Percentiles rank a stretch among this genome's conserved stretches.
phyloP scores from a whole-genome alignment of 2,113 vertebrate species.

The Ornithorhynchus anatinus region DNA sequence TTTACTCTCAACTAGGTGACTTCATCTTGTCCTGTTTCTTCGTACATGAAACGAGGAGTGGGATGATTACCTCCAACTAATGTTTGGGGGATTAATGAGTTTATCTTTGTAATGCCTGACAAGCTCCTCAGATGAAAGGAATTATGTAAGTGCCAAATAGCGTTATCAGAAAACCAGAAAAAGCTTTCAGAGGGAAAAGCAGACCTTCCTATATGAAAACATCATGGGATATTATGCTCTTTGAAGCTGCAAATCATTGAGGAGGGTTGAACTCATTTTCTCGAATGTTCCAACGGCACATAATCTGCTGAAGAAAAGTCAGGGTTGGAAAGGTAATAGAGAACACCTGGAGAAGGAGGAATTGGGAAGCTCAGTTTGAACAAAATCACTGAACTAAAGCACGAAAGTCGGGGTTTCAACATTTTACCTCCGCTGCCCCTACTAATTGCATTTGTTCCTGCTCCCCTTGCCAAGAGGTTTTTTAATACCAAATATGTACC shows the following conservation, averaged over 20 bases:
- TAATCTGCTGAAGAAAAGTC: constrained; percentile 33
- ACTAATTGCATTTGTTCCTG: constrained; percentile 52
- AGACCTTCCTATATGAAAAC: constrained; percentile 29
- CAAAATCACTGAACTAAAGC: constrained; percentile 39
- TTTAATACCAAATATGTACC: constrained; percentile 13
- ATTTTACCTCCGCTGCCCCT: constrained; percentile 12
- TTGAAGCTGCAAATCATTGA: constrained; percentile 22
- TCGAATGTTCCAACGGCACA: constrained; percentile 35
- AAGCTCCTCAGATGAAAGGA: background rate
- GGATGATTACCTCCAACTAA: background rate
- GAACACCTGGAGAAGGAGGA: constrained; percentile 54
- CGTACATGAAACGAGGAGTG: background rate
- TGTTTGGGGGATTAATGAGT: constrained; percentile 11
- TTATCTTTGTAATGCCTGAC: background rate
- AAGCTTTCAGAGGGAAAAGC: background rate
- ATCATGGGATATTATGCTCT: background rate
- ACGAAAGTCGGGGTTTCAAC: constrained; percentile 24
- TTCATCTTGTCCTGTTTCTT: background rate
- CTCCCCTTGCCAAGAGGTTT: constrained; percentile 25
- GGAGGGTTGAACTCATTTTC: constrained; percentile 38
- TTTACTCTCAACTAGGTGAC: constrained; percentile 13
- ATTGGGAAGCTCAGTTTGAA: constrained; percentile 47
- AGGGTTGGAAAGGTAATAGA: constrained; percentile 24
- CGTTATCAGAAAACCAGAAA: constrained; percentile 12
- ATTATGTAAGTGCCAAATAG: constrained; percentile 25